Conservation (phyloP, 2,797 vertebrate species). For the Danio aesculapii region DNA sequence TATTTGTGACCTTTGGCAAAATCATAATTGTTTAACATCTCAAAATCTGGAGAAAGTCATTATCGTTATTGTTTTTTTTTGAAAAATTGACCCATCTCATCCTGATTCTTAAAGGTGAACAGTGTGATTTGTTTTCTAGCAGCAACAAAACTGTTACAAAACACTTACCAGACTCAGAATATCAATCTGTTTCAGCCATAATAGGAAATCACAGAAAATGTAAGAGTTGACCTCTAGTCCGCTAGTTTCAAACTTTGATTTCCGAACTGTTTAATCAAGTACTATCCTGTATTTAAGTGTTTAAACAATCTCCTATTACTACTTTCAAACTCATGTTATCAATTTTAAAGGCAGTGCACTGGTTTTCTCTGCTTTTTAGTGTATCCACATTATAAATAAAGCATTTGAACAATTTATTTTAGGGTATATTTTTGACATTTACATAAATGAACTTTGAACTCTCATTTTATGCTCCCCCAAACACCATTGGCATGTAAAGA, state of each 20-base stretch:
- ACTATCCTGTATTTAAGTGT: background rate
- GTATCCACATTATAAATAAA: background rate
- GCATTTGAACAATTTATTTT: background rate
- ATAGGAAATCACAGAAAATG: background rate
- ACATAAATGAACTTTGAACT: no score
- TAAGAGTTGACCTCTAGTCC: background rate
- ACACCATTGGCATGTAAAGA: no score
- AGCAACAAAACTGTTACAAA: background rate
- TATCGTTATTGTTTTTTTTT: slow-evolving; percentile 76
- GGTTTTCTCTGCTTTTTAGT: background rate
- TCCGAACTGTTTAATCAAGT: background rate
- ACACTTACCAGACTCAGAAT: background rate
- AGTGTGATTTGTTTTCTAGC: background rate
- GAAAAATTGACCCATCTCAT: slow-evolving; percentile 70
- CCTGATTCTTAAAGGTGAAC: slow-evolving; percentile 13
- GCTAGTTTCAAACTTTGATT: background rate
- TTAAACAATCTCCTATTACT: background rate
- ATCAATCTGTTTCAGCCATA: background rate
- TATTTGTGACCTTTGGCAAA: slow-evolving; percentile 77
- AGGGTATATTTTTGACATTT: background rate
- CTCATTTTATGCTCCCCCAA: no score
- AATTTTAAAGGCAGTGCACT: background rate
- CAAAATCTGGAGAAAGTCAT: slow-evolving; percentile 69
- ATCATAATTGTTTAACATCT: slow-evolving; percentile 79
- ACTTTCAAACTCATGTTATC: background rate